Evolutionary conservation across 2,113 vertebrate genomes (phyloP).

Genomic region (Pseudonaja textilis): DNA sequence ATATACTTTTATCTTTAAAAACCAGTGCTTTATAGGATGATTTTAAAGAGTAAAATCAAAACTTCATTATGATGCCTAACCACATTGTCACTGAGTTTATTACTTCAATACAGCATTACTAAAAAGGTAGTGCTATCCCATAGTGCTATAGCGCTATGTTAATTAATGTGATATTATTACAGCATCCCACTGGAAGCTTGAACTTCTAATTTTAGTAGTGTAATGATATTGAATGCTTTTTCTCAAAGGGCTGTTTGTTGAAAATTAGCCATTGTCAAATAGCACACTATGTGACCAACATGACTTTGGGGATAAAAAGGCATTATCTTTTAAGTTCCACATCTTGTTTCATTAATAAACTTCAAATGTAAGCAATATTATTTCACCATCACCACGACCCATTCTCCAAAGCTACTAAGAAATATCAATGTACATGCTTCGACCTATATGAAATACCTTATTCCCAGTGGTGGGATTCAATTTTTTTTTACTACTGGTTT

Average conservation of each 20-base stretch:
- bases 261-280: neutral
- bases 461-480: too few relatives aligned
- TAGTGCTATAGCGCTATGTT: neutral
- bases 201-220: conserved; percentile 3
- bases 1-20: neutral
- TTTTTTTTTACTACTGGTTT: too few relatives aligned
- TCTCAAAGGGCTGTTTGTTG: neutral
- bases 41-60: conserved; percentile 22
- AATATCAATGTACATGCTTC: neutral
- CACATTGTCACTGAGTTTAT: neutral
- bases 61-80: conserved; percentile 10
- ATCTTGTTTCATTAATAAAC: neutral
- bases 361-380: neutral
- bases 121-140: conserved; percentile 13
- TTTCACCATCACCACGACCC: neutral
- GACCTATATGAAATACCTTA: neutral
- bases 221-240: neutral
- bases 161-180: conserved; percentile 12
- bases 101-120: conserved; percentile 14
- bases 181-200: neutral
- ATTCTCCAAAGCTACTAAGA: too few relatives aligned
- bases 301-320: neutral
- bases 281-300: neutral
- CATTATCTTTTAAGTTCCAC: neutral
- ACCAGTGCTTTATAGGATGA: neutral